Evolutionary conservation across 2,888 invertebrate genomes (phyloP).

Genomic region (Griposia aprilina): DNA sequence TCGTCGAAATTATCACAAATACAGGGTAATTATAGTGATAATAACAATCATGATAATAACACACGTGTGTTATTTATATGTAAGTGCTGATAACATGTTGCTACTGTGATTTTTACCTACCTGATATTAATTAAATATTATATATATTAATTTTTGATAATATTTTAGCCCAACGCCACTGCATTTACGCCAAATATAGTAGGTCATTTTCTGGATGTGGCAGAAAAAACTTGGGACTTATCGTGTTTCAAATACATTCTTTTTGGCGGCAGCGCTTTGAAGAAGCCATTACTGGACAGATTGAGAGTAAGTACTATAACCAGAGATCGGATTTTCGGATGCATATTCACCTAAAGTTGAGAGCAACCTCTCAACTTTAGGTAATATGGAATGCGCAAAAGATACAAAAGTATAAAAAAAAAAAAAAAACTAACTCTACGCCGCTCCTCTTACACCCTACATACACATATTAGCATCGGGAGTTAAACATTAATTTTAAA

Average conservation of each 20-base stretch:
- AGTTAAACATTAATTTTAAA: too few species aligned
- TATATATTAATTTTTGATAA: conserved; percentile 5
- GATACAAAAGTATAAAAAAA: too few species aligned
- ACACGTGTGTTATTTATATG: background rate
- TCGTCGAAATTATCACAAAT: conserved; percentile 74
- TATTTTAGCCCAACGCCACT: conserved; percentile 77
- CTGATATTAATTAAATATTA: conserved; percentile 17
- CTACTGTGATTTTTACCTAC: conserved; percentile 27
- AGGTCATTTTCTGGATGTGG: conserved; percentile 76
- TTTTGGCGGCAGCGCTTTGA: conserved; percentile 77
- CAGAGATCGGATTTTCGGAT: background rate
- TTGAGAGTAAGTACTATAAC: conserved; percentile 75
- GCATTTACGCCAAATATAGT: conserved; percentile 79
- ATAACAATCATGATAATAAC: background rate
- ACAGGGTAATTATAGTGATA: conserved; percentile 69
- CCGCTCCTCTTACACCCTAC: too few species aligned
- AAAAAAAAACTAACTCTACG: too few species aligned
- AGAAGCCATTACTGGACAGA: conserved; percentile 75
- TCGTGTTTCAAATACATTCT: conserved; percentile 78
- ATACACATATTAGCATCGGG: too few species aligned
- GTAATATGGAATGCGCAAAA: too few species aligned
- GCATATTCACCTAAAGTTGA: too few species aligned
- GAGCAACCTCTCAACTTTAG: too few species aligned
- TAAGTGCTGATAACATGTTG: conserved; percentile 3
- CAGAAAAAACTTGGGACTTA: conserved; percentile 78